Base-by-base conservation (phyloP, 2,113 vertebrate species). In the Abramis brama region DNA sequence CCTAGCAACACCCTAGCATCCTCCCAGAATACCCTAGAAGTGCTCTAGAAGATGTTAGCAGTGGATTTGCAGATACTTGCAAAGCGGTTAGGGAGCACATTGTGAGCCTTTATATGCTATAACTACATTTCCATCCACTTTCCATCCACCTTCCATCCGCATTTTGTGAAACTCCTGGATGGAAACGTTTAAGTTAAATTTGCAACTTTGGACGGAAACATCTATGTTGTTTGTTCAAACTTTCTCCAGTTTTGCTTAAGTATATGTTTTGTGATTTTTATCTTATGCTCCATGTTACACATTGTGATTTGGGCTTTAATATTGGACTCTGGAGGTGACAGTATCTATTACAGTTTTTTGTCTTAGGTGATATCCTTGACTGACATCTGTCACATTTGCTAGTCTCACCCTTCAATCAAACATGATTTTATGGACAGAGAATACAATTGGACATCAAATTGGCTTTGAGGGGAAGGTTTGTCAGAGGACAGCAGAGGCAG, bases 321-420 rank as follows among this genome's bases (percentile, higher is more conserved):
- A 17, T 12, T 62, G 21, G 11, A 62, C 57, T 47, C 36, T 25
- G 43, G 39, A 73, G 11, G 25, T 52, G 25, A 36, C 76, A 79
- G 30, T 25, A 59, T 79, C 21, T 60, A 43, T 79, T 60, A 60
- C 55, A 60, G 33, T 60, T 60, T 60, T 79, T 79, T 43, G 11
- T 5, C 3, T 0, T 60, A 43, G 33, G 77, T n/a, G 12, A 79
- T 79, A 79, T 60, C 77, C 39, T 81, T 66, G 39, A 81, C 79
- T n/a, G 66, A 45, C 39, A 66, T 47, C n/a, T 81, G 59, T 30
- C 79, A 81, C 25, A 45, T 60, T 43, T 45, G 60, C 10, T 25
- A 81, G 21, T 50, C 45, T 70, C 45, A 82, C 19, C 62, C 15
- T 33, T 82, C 79, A 82, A 50, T 82, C 45, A 68, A 52, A 81